Evolutionary conservation across 2,797 vertebrate genomes (phyloP).

Genomic region (Anabas testudineus): DNA sequence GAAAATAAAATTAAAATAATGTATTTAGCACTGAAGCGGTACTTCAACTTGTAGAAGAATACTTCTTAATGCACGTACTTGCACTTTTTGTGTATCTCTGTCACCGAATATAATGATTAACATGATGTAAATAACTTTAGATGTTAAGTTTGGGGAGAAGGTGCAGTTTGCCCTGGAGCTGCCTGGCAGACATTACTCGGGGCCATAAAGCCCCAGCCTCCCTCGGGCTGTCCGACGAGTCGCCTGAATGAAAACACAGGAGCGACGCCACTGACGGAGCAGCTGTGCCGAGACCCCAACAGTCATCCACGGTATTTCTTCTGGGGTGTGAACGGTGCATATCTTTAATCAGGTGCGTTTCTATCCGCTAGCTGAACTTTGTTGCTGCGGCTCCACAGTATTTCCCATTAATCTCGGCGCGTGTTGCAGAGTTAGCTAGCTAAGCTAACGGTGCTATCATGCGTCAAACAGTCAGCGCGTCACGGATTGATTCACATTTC

Average conservation of each 20-base stretch:
- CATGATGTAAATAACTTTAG: too few species aligned
- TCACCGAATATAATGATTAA: too few species aligned
- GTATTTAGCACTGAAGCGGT: too few species aligned
- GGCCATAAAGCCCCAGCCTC: accelerated
- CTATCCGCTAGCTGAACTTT: accelerated
- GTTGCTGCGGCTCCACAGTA: background rate
- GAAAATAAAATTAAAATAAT: too few species aligned
- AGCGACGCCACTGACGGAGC: slow-evolving; percentile 47
- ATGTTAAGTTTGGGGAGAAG: too few species aligned
- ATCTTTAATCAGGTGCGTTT: slow-evolving; percentile 55
- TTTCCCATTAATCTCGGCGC: background rate
- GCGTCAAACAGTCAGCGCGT: slow-evolving; percentile 62
- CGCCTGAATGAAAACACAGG: slow-evolving; percentile 77
- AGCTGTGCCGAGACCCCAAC: background rate
- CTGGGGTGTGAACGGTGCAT: background rate
- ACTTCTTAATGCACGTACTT: too few species aligned
- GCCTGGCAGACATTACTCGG: slow-evolving; percentile 7
- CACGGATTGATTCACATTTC: slow-evolving; percentile 51
- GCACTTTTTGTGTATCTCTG: too few species aligned
- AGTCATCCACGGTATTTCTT: background rate
- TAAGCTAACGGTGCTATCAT: slow-evolving; percentile 57
- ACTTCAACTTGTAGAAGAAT: too few species aligned
- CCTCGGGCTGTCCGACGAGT: slow-evolving; percentile 32
- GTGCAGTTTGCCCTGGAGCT: background rate
- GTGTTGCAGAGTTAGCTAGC: slow-evolving; percentile 2